Base-by-base conservation (phyloP, 2,113 vertebrate species). In the Forbesichthys papilliferus region DNA sequence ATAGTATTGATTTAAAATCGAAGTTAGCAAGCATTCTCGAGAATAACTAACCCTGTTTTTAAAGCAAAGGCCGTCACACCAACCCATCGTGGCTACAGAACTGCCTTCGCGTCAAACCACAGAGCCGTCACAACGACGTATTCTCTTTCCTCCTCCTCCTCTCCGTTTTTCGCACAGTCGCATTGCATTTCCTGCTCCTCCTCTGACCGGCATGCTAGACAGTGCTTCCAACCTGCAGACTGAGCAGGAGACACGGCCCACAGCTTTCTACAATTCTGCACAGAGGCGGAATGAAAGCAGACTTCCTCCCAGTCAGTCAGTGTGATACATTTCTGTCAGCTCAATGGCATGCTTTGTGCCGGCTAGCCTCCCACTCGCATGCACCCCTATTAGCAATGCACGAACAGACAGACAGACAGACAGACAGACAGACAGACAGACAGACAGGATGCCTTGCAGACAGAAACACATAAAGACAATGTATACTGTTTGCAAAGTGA, bases 241-340 rank as follows among this genome's bases (percentile, higher is more conserved):
- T n/a, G 16, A 6, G 34, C 59, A 61, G 59, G 12, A 46, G 36
- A 48, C 12, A 6, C 55, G 33, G 9, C 60, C 11, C 36, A 42
- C 36, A 56, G 11, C 16, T 69, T 56, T 48, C 64, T 54, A 53
- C 72, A 66, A 61, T 57, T 71, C 74, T 63, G 48, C 55, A 42
- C 7, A 55, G 71, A 52, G 11, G 18, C 49, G 51, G 61, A 61
- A 42, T 4, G 61, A 60, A 27, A 69, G 36, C 7, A 12, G 10
- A 57, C 16, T 54, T 0, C 64, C 69, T 64, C 65, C 66, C n/a
- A 58, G 73, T 63, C 78, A 73, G 71, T 70, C 57, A 14, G 9
- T 58, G 69, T 58, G 69, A 71, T 27, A 63, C 48, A 64, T 55
- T 55, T 83, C 36, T 74, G 72, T 73, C 68, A 76, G 77, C 77